Evolutionary conservation across 2,888 invertebrate genomes (phyloP).

Genomic region (Alloscopus bannaensis): DNA sequence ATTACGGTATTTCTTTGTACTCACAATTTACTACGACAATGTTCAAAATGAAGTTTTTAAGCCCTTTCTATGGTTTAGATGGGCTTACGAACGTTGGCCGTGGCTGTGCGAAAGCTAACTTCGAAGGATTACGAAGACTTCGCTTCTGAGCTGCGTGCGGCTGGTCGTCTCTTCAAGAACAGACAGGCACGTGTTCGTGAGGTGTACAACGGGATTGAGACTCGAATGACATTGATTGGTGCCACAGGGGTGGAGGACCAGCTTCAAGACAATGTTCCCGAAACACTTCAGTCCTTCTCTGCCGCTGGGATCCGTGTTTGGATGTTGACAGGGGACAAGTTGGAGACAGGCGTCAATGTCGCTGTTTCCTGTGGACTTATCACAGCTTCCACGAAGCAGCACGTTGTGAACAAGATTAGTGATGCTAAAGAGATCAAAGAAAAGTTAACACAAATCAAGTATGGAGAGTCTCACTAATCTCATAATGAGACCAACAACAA

Average conservation of each 20-base stretch:
- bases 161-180: constrained; percentile 76
- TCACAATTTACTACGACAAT: no score
- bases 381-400: constrained; percentile 77
- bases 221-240: constrained; percentile 84
- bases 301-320: constrained; percentile 83
- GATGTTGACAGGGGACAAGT: constrained; percentile 95
- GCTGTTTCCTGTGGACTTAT: constrained; percentile 87
- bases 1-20: no score
- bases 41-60: no score
- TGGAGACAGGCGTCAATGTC: constrained; percentile 90
- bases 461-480: constrained; percentile 9
- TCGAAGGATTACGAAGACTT: constrained; percentile 81
- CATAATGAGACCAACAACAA: neutral
- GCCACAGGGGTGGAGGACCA: constrained; percentile 94
- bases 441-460: constrained; percentile 75
- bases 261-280: constrained; percentile 89
- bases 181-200: constrained; percentile 76
- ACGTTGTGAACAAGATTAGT: constrained; percentile 75
- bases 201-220: constrained; percentile 77
- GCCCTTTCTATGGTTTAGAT: no score
- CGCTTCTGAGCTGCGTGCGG: constrained; percentile 75
- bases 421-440: constrained; percentile 72
- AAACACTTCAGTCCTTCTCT: constrained; percentile 86
- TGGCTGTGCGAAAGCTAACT: constrained; percentile 83
- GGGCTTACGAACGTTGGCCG: constrained; percentile 89